Conservation (phyloP, 2,797 vertebrate species). For the Columba guinea region DNA sequence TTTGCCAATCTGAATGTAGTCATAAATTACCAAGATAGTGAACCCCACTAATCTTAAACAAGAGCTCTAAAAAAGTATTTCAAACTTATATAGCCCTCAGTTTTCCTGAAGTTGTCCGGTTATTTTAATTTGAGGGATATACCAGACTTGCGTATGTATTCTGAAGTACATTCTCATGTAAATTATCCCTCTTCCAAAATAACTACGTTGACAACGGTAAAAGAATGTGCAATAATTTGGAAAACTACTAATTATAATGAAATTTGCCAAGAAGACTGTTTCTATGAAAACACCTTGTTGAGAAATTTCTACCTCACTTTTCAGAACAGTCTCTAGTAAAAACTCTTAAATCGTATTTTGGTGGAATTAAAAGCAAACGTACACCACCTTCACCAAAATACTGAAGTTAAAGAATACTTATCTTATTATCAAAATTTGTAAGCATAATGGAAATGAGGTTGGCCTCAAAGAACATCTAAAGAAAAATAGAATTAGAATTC, state of each 20-base stretch:
- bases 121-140: not conserved
- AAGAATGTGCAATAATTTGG: not conserved
- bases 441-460: not conserved
- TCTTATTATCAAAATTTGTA: not conserved
- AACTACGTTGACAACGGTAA: not conserved
- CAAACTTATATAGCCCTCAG: not conserved
- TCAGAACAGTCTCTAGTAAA: not conserved
- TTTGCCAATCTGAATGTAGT: not conserved
- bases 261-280: not conserved
- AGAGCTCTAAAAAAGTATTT: not conserved
- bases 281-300: not conserved
- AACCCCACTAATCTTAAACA: not conserved
- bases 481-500: not conserved
- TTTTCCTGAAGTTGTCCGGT: not conserved
- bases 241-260: not conserved
- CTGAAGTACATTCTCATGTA: not conserved
- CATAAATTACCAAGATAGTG: not conserved
- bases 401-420: too few species aligned
- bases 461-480: not conserved
- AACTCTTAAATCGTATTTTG: not conserved
- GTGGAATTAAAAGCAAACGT: not conserved
- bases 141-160: not conserved
- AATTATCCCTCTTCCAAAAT: not conserved
- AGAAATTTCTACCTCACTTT: not conserved
- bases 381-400: too few species aligned